Conservation (phyloP, 2,888 invertebrate species). For the Tetragonisca angustula region DNA sequence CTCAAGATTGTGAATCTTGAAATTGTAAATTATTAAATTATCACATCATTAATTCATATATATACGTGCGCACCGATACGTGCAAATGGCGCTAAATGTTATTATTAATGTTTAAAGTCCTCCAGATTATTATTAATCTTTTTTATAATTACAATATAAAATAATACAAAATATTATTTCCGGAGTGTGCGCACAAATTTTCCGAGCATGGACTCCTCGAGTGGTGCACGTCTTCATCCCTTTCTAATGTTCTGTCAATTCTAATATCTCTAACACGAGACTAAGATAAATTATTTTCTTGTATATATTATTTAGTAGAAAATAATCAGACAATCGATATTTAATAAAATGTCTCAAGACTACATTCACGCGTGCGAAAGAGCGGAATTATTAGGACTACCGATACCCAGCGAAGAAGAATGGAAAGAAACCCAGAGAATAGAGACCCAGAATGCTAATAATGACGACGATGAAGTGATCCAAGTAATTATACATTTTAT, state of each 20-base stretch:
- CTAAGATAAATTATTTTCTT: slow-evolving; percentile 1
- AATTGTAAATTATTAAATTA: background rate
- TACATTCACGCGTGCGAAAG: slow-evolving; percentile 92
- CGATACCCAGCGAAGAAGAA: slow-evolving; percentile 88
- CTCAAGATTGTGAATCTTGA: background rate
- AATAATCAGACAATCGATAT: background rate
- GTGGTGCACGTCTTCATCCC: slow-evolving; percentile 53
- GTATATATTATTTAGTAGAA: background rate
- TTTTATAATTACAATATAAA: background rate
- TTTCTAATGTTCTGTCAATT: slow-evolving; percentile 36
- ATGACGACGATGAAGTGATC: slow-evolving; percentile 47
- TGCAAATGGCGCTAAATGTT: background rate
- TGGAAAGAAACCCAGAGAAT: slow-evolving; percentile 80
- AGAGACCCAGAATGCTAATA: slow-evolving; percentile 33
- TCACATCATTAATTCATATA: background rate
- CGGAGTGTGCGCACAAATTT: slow-evolving; percentile 76
- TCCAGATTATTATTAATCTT: background rate
- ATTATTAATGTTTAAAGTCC: background rate
- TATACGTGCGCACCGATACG: background rate
- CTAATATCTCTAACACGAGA: slow-evolving; percentile 16
- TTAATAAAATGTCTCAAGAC: slow-evolving; percentile 76
- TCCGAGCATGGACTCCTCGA: slow-evolving; percentile 77
- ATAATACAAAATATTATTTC: background rate
- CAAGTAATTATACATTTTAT: slow-evolving; percentile 69
- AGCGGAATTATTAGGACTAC: slow-evolving; percentile 91